Conservation (phyloP, 2,888 invertebrate species). For the Danaus chrysippus region DNA sequence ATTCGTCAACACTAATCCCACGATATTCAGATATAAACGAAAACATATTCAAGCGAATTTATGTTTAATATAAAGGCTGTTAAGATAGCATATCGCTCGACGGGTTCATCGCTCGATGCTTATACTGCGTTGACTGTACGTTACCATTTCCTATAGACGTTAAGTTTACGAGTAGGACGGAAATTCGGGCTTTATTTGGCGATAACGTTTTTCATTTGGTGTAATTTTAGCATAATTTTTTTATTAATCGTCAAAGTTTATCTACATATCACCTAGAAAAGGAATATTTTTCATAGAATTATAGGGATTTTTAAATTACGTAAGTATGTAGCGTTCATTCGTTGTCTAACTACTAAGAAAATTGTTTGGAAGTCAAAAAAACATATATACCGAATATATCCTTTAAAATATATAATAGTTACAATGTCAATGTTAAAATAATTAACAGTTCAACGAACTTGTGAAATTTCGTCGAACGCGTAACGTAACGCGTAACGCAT, state of each 20-base stretch:
- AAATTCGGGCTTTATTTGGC: constrained; percentile 48
- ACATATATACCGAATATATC: constrained; percentile 11
- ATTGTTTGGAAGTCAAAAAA: not conserved
- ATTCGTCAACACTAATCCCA: constrained; percentile 11
- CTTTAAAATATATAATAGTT: constrained; percentile 9
- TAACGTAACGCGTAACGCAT: constrained; percentile 25
- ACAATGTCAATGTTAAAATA: constrained; percentile 34
- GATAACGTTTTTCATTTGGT: constrained; percentile 47
- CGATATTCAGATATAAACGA: constrained; percentile 14
- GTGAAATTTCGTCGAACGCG: constrained; percentile 30
- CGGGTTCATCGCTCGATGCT: constrained; percentile 14
- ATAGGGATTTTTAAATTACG: too few relatives aligned
- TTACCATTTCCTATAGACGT: constrained; percentile 41
- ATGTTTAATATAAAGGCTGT: constrained; percentile 18
- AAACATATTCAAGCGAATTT: constrained; percentile 17
- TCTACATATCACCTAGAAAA: too few relatives aligned
- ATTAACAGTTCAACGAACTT: constrained; percentile 29
- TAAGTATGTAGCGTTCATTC: too few relatives aligned
- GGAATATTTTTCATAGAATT: constrained; percentile 35
- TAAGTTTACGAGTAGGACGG: constrained; percentile 46
- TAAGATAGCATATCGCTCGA: constrained; percentile 24
- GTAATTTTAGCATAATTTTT: too few relatives aligned
- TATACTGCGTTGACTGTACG: constrained; percentile 23
- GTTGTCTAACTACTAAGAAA: too few relatives aligned
- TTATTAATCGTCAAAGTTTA: too few relatives aligned